Evolutionary conservation across 2,797 vertebrate genomes (phyloP).

Genomic region (Rallus crepitans): DNA sequence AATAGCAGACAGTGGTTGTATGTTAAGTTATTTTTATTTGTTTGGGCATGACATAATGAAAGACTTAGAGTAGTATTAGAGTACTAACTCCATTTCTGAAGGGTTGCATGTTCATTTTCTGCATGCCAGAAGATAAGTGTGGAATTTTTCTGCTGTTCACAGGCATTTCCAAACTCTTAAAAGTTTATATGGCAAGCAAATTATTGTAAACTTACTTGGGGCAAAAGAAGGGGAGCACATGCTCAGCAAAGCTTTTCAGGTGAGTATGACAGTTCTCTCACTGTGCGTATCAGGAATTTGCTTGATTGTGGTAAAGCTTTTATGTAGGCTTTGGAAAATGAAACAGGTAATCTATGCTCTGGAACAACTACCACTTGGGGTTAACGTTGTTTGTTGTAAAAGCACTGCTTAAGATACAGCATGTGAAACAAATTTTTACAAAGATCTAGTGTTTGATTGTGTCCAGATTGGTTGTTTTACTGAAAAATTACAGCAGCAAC

Average conservation of each 20-base stretch:
- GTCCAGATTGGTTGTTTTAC: neutral
- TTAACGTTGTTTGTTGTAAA: neutral
- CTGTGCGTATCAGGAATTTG: neutral
- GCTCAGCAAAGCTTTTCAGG: slow-evolving; percentile 99
- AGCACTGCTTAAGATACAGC: neutral
- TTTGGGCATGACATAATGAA: neutral
- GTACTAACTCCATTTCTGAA: neutral
- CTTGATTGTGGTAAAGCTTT: neutral
- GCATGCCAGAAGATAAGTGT: neutral
- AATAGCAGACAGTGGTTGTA: neutral
- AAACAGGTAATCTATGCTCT: neutral
- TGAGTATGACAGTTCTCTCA: slow-evolving; percentile 63
- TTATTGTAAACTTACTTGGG: slow-evolving; percentile 96
- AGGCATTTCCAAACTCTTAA: slow-evolving; percentile 95
- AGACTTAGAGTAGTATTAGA: neutral
- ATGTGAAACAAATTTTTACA: neutral
- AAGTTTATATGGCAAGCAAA: slow-evolving; percentile 93
- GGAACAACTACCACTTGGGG: neutral
- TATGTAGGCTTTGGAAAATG: neutral
- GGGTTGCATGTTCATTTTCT: neutral
- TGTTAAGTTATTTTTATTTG: neutral
- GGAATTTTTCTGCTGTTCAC: slow-evolving; percentile 49
- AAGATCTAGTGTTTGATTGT: neutral
- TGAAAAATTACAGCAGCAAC: neutral
- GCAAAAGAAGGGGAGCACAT: slow-evolving; percentile 98